Base-by-base conservation (phyloP, 2,797 vertebrate genomes). In the Perodicticus potto region DNA sequence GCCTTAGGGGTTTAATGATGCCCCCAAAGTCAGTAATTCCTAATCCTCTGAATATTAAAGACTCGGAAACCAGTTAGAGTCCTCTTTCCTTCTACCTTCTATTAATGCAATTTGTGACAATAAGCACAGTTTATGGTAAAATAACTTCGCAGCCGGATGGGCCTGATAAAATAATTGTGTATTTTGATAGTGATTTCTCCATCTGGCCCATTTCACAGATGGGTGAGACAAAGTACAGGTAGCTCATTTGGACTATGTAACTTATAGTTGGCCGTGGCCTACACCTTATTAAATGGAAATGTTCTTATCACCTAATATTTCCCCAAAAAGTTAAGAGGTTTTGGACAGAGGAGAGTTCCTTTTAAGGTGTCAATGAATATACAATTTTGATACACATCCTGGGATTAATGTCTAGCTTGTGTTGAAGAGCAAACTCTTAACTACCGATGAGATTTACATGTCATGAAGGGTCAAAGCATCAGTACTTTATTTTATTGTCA, bases 131-230 rank as follows among this genome's bases (percentile, higher is more conserved):
- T 17, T 9, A 5, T 17, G 57, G 25, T 0, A 34, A 81, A 45
- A 34, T 0, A 4, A 7, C 25, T 59, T 77, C 8, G 16, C 22
- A 34, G 57, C 2, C 0, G 7, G 8, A 10, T 0, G 1, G 0
- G 0, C 32, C 43, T 10, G 11, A 69, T 8, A 0, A 34, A 25
- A 8, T 9, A 5, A 32, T 16, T 2, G 1, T 27, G 8, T 14
- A 1, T 29, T 53, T 70, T 37, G 3, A 0, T 0, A 3, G 3
- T 2, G 4, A 5, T 7, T 32, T 69, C 53, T 22, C 8, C 2
- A 4, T 8, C 5, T 5, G 20, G 10, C 29, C 32, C 53, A 23
- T 77, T 81, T 80, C 69, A 55, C 34, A 27, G 49, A 29, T 74
- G 10, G 25, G 5, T 7, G 10, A 49, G 11, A 19, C 2, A 7